Evolutionary conservation across 1,140 invertebrate genomes (phyloP), one percentile per base, ranked within the genome.

Genomic region (Chironomus tepperi): DNA sequence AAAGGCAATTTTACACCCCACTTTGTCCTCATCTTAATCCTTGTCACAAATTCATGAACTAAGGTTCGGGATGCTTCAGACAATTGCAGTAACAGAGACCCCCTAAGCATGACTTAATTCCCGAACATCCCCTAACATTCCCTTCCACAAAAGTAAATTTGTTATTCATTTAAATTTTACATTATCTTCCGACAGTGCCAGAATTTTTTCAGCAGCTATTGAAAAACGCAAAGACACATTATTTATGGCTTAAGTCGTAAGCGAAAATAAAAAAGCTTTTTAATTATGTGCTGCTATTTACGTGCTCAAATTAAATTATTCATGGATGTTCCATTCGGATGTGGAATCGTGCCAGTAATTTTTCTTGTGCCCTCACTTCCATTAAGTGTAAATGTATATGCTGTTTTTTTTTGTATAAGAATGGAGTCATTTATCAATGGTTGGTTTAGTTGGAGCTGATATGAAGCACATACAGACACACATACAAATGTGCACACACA

Each of bases 201-300:
- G 15, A 57, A 19, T n/a, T n/a, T n/a, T n/a, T n/a, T n/a, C n/a
- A 67, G 15, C 16, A 21, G n/a, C 65, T 12, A 57, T 12, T 57
- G n/a, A 57, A 57, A 57, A 57, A 9, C 65, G 65, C 65, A 19
- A 70, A 19, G 24, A 57, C 47, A 34, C n/a, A n/a, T 57, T 19
- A 70, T 70, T 70, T 70, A 70, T 70, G 65, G 18, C 65, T 18
- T 18, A 19, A 15, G 19, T 70, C 16, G 16, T 19, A 70, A 70
- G 19, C 65, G 65, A 21, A 18, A 10, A 10, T n/a, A n/a, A 57
- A n/a, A 57, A 70, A 70, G 65, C 65, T 70, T 70, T 70, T 70
- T 70, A 70, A 70, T 70, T 70, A 70, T 70, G 65, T 70, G 65
- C 19, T 18, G 65, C 65, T 70, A 21, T 70, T 70, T 70, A 70